A percentile compares a stretch with the other conserved stretches of the same genome.
Evolutionary conservation across 2,888 invertebrate genomes (phyloP).

Genomic region (Morinoia aosen): DNA sequence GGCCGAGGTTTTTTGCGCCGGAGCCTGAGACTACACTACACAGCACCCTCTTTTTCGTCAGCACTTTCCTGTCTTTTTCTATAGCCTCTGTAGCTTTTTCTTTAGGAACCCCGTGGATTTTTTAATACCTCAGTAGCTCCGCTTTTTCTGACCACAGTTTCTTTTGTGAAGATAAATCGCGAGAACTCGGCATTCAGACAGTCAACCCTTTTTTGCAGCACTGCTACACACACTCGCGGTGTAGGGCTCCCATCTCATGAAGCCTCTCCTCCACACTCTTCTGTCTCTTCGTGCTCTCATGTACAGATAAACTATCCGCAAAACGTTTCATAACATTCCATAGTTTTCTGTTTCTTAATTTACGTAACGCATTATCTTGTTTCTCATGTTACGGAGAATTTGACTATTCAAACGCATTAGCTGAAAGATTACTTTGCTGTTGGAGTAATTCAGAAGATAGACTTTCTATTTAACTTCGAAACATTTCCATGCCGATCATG

Average conservation of each 20-base stretch:
- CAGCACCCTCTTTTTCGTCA: conserved; percentile 30
- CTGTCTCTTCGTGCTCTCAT: background rate
- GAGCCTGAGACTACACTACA: background rate
- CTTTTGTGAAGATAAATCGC: conserved; percentile 43
- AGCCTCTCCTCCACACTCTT: background rate
- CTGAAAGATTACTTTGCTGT: too few relatives aligned
- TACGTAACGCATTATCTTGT: too few relatives aligned
- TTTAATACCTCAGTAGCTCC: conserved; percentile 41
- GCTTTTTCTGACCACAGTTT: conserved; percentile 27
- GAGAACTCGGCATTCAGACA: conserved; percentile 31
- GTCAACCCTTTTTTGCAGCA: conserved; percentile 25
- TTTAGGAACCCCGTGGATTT: conserved; percentile 41
- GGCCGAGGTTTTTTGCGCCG: background rate
- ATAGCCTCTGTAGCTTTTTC: conserved; percentile 50
- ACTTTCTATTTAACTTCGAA: too few relatives aligned
- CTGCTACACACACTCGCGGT: background rate
- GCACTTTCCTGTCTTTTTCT: conserved; percentile 40
- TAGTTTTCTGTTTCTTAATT: too few relatives aligned
- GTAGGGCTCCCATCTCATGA: background rate
- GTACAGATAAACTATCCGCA: background rate
- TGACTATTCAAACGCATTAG: too few relatives aligned
- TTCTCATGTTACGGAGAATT: too few relatives aligned
- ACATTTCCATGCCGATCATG: too few relatives aligned
- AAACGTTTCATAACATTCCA: too few relatives aligned
- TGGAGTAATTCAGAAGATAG: too few relatives aligned